These are phyloP conservation scores for Synanthedon vespiformis DNA, from an alignment of 2,888 invertebrate species.

Conservation along the genomic window DNA sequence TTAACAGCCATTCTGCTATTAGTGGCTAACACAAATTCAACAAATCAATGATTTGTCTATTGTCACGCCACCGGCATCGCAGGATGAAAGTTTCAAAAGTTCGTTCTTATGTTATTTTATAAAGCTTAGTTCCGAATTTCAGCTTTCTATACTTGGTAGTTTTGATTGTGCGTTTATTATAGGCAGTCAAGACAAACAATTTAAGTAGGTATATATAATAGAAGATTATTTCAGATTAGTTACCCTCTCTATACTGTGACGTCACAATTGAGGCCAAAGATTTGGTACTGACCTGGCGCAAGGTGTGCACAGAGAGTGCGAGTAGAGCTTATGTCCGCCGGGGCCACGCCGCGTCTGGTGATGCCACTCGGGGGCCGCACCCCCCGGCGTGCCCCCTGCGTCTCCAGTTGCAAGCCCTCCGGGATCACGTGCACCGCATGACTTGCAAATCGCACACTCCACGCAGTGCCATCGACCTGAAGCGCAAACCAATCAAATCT, in stretches of 20 bases:
- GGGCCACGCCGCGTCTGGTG: conserved; percentile 63
- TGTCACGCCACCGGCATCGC: no score
- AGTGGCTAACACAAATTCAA: no score
- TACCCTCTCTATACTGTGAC: background rate
- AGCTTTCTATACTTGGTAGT: no score
- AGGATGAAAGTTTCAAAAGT: no score
- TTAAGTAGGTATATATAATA: no score
- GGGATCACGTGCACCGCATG: conserved; percentile 70
- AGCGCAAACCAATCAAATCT: background rate
- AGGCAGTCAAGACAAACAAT: no score
- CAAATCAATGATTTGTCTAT: no score
- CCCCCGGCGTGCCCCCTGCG: conserved; percentile 14
- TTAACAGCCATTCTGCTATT: no score
- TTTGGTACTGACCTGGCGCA: conserved; percentile 72
- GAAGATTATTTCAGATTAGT: no score
- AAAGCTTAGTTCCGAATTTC: no score
- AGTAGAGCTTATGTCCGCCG: conserved; percentile 62
- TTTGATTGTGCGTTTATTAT: no score
- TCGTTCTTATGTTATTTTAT: background rate
- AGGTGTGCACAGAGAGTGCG: conserved; percentile 75
- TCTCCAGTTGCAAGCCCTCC: conserved; percentile 28
- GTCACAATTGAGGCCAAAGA: background rate
- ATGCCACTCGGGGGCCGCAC: conserved; percentile 41
- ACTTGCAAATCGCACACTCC: conserved; percentile 79
- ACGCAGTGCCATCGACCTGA: conserved; percentile 88